These are phyloP conservation scores for Drosophila baimaii DNA, from an alignment of 1,140 invertebrate genomes.

Conservation along the genomic window DNA sequence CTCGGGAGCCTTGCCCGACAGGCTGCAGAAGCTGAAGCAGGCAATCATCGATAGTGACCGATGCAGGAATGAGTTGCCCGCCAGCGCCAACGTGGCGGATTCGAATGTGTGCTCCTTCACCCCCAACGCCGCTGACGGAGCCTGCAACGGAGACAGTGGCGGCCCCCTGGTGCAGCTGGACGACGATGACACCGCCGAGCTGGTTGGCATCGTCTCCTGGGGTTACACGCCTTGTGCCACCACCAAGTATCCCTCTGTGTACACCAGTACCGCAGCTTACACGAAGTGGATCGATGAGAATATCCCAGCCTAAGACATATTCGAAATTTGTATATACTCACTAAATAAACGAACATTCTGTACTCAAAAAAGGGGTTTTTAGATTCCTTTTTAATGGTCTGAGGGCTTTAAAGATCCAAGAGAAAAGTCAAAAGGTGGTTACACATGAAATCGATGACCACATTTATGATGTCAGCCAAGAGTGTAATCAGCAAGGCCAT, in stretches of 20 bases:
- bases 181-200: slow-evolving; percentile 21
- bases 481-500: slow-evolving; percentile 3
- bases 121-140: slow-evolving; percentile 85
- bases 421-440: not conserved
- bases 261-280: slow-evolving; percentile 84
- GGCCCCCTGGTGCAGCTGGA: slow-evolving; percentile 85
- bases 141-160: slow-evolving; percentile 88
- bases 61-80: slow-evolving; percentile 51
- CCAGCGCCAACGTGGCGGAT: not conserved
- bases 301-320: not conserved
- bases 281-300: slow-evolving; percentile 33
- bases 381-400: too few relatives aligned
- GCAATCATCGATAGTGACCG: slow-evolving; percentile 69
- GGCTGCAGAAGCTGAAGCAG: slow-evolving; percentile 80
- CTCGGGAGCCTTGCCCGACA: slow-evolving; percentile 60
- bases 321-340: not conserved
- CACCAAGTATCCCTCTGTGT: slow-evolving; percentile 88
- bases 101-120: slow-evolving; percentile 87
- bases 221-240: slow-evolving; percentile 88
- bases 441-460: slow-evolving; percentile 3
- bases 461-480: slow-evolving; percentile 11
- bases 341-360: slow-evolving; percentile 37
- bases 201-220: slow-evolving; percentile 90
- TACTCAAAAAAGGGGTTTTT: not conserved
- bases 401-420: not conserved